A percentile compares a stretch with the other conserved stretches of the same genome.
Evolutionary conservation across 1,140 invertebrate species (phyloP).

Genomic region (Drosophila ohnishii): DNA sequence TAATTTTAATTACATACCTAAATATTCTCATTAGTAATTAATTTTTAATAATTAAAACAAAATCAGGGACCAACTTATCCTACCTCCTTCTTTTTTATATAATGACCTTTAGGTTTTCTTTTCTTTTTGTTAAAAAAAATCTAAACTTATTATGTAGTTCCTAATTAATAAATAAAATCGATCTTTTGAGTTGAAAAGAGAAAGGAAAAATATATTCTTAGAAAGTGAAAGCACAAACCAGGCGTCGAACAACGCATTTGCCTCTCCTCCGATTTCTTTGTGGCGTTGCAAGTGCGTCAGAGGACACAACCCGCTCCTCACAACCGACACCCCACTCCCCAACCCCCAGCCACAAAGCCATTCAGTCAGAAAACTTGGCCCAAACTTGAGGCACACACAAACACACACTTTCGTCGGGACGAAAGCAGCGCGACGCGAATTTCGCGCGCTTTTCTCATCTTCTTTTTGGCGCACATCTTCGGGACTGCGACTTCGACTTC

Average conservation of each 20-base stretch:
- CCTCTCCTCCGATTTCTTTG: slow-evolving; percentile 9
- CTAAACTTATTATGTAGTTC: no score
- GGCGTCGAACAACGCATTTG: not conserved
- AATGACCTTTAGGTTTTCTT: no score
- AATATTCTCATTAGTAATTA: no score
- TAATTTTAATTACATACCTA: no score
- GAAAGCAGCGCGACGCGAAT: slow-evolving; percentile 50
- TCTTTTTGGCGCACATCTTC: slow-evolving; percentile 69
- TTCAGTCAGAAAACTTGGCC: slow-evolving; percentile 64
- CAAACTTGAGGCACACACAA: slow-evolving; percentile 57
- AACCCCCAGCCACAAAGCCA: slow-evolving; percentile 33
- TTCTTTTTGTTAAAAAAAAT: no score
- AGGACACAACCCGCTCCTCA: slow-evolving; percentile 1
- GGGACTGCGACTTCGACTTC: slow-evolving; percentile 42
- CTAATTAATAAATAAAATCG: not conserved
- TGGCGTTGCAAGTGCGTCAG: slow-evolving; percentile 51
- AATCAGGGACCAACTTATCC: no score
- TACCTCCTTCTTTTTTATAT: not conserved
- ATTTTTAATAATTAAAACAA: no score
- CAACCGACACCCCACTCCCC: slow-evolving; percentile 1
- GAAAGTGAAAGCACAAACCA: slow-evolving; percentile 15
- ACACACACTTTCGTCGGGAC: slow-evolving; percentile 16
- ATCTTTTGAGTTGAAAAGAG: not conserved
- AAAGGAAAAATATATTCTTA: not conserved
- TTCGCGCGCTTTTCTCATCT: slow-evolving; percentile 72